Evolutionary conservation across 2,113 vertebrate species (phyloP), one percentile per base, ranked within the genome.

Genomic region (Zapornia atra): DNA sequence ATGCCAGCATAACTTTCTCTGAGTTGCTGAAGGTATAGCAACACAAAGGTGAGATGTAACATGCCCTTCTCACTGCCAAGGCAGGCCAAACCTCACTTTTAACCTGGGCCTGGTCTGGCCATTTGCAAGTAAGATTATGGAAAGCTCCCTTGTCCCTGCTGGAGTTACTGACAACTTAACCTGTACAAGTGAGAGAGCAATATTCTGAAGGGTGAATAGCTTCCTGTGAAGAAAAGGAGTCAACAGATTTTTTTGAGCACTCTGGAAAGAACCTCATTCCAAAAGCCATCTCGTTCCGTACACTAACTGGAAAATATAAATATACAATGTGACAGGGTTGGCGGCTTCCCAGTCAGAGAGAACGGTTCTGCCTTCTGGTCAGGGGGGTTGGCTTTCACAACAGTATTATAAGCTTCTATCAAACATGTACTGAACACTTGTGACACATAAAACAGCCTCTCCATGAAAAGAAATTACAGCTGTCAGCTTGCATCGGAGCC

Each of bases 401-500:
- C 61, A 97, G 97, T 94, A 97, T 97, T 96, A 97, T 92, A 95
- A 97, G 97, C 97, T 97, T 98, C 98, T 97, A 95, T 98, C 97
- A 98, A 96, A 98, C 94, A 95, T 77, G 96, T 97, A 98, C 98
- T 98, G 99, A 99, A 96, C 92, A 92, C 97, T 98, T 98, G 97
- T 98, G 98, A 98, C 98, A 99, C 97, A 98, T 97, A 97, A 98
- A 99, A 98, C 98, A 98, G 97, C 94, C 92, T 90, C 69, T 94
- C 97, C 88, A 95, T 95, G 97, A 97, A 98, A 98, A 98, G 98
- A 98, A 98, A 99, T 98, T 98, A 98, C 97, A 97, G 89, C 97
- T 98, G 98, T 98, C 98, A 98, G 97, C 96, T 97, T 92, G 92
- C 93, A 98, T 98, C 53, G 94, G 95, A 90, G 93, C 96, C 98